Evolutionary conservation across 1,140 invertebrate species (phyloP).

Genomic region (Parasteatoda tepidariorum): DNA sequence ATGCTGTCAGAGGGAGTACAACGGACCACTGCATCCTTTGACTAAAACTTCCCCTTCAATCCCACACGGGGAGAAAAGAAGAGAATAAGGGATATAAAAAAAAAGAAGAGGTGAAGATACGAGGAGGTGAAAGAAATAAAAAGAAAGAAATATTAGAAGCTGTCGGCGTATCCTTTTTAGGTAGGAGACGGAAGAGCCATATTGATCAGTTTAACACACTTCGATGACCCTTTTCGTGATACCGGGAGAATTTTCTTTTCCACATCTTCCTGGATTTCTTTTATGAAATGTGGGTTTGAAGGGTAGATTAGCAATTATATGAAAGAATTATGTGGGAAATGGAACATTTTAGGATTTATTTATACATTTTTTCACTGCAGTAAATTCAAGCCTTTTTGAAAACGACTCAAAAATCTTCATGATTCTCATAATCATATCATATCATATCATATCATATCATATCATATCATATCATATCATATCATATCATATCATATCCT

Average conservation of each 20-base stretch:
- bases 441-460: no score
- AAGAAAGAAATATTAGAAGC: constrained; percentile 25
- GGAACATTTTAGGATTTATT: no score
- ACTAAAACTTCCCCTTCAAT: constrained; percentile 25
- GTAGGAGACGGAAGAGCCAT: constrained; percentile 23
- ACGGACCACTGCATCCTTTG: constrained; percentile 49
- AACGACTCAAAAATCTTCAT: no score
- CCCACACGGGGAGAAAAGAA: neutral
- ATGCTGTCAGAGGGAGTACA: constrained; percentile 15
- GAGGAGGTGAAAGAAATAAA: neutral
- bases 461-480: no score
- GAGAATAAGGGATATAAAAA: neutral
- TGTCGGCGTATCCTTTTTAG: constrained; percentile 52
- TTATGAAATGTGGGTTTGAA: no score
- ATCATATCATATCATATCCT: no score
- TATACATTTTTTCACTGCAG: no score
- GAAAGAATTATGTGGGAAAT: no score
- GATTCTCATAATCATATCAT: no score
- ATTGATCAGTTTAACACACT: constrained; percentile 49
- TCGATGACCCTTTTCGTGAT: constrained; percentile 7
- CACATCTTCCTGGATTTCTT: neutral
- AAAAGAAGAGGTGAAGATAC: neutral
- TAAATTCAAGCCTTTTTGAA: no score
- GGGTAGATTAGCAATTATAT: no score
- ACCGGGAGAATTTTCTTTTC: neutral